Evolutionary conservation across 2,797 vertebrate species (phyloP), one percentile per base, ranked within the genome.

Genomic region (Cygnus olor): DNA sequence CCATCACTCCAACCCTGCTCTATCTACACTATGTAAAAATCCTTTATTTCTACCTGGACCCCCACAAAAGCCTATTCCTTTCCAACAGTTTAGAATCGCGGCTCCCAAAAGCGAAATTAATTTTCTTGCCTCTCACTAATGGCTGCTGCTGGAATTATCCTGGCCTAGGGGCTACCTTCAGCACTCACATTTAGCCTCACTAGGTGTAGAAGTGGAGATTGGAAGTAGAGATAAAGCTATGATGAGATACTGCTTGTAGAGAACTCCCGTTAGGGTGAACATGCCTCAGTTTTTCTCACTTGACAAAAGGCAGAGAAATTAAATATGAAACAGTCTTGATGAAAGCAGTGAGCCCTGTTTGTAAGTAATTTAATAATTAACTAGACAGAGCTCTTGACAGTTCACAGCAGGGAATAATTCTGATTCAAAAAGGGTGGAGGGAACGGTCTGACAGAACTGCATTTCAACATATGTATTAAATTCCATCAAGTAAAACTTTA

Each of bases 351-450:
- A 81, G 57, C 28, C 21, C 58, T 77, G 73, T 34, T 73, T n/a
- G 66, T 80, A 96, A 91, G 66, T 70, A 13, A 88, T 88, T 94
- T 77, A 93, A 88, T 81, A 81, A 79, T 81, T 60, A 92, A 49
- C n/a, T 76, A 84, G 82, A 88, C 63, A 92, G 92, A 91, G 42
- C 56, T 70, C 77, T 90, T 96, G 91, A 90, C 70, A 91, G 82
- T 66, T 95, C 85, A 79, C 58, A 84, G 58, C 14, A 74, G 56
- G 77, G 92, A 95, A 92, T 72, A 71, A 83, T 72, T 86, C 72
- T 89, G 42, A 88, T 81, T 86, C 51, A 89, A 69, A 86, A 88
- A 85, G 89, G 91, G 85, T 68, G 77, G 94, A 93, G 87, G 81
- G 36, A 85, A 70, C 28, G 66, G 78, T 76, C 34, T 80, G 70